Evolutionary conservation across 2,113 vertebrate genomes (phyloP).

Genomic region (Poicephalus meyeri): DNA sequence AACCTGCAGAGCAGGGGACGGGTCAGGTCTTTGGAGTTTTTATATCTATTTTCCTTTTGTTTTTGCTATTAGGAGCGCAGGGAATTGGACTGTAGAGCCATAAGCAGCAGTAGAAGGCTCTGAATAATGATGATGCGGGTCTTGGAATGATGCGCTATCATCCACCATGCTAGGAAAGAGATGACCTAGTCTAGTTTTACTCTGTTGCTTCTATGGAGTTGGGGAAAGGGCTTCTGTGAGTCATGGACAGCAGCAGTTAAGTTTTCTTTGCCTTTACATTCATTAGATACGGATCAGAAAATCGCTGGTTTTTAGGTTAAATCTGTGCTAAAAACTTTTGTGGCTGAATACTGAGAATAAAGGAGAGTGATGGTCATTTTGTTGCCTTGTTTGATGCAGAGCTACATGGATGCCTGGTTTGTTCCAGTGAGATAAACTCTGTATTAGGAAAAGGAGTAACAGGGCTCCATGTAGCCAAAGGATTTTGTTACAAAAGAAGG

Average conservation of each 20-base stretch:
- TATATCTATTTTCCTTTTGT: not conserved
- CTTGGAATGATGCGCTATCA: not conserved
- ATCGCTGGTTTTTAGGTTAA: not conserved
- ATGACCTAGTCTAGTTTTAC: not conserved
- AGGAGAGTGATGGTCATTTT: not conserved
- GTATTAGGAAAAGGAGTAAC: not conserved
- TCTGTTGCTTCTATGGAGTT: not conserved
- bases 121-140: not conserved
- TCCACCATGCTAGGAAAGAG: not conserved
- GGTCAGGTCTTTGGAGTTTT: not conserved
- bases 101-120: not conserved
- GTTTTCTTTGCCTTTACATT: not conserved
- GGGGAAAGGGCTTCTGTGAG: not conserved
- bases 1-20: fast-evolving
- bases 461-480: not conserved
- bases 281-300: not conserved
- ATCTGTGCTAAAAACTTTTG: not conserved
- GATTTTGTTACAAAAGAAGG: not conserved
- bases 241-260: not conserved
- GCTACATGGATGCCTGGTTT: not conserved
- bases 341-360: not conserved
- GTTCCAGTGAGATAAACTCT: not conserved
- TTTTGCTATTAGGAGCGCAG: not conserved
- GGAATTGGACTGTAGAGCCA: not conserved
- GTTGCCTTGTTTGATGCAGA: not conserved